Evolutionary conservation across 2,113 vertebrate genomes (phyloP), one percentile per base, ranked within the genome.

Genomic region (Rhea pennata): DNA sequence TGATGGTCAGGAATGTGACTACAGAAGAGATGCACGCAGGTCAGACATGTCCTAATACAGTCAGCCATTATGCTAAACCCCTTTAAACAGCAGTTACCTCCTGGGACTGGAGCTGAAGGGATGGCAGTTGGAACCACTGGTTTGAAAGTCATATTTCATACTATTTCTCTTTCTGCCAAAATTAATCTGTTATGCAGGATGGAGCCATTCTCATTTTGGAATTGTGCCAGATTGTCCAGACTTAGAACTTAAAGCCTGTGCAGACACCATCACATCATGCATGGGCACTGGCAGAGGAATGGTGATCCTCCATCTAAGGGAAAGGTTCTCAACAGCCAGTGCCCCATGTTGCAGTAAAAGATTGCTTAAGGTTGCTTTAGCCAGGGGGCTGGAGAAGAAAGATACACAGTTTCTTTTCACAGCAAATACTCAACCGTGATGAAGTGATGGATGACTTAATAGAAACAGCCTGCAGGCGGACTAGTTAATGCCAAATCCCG

Each of bases 11-110:
- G 22, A 91, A 65, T 15, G 86, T 1, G 2, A 24, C n/a, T 59
- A 31, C 24, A 54, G 76, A 79, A 74, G 46, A 94, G 59, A 75
- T 26, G 33, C 29, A 59, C 59, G 31, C 71, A 56, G 81, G n/a
- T 77, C 72, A 69, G 80, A 48, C 8, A 21, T 8, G 2, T n/a
- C n/a, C 40, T 33, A 46, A 31, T 27, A 19, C 0, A 0, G n/a
- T 33, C 54, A 88, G 70, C 73, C 84, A 65, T 61, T 69, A 56
- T 0, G 0, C 9, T 36, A 76, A 87, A 65, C 5, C 16, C 36
- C 15, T 33, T 50, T 71, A 23, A 15, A 33, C 17, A 50, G 22
- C 6, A 22, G 13, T 51, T 50, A 71, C 33, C 58, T 65, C 12
- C 1, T 39, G 62, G 39, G 36, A 61, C 27, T 6, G 10, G 36